Evolutionary conservation across 2,113 vertebrate species (phyloP), one percentile per base, ranked within the genome.

Genomic region (Salminus brasiliensis): DNA sequence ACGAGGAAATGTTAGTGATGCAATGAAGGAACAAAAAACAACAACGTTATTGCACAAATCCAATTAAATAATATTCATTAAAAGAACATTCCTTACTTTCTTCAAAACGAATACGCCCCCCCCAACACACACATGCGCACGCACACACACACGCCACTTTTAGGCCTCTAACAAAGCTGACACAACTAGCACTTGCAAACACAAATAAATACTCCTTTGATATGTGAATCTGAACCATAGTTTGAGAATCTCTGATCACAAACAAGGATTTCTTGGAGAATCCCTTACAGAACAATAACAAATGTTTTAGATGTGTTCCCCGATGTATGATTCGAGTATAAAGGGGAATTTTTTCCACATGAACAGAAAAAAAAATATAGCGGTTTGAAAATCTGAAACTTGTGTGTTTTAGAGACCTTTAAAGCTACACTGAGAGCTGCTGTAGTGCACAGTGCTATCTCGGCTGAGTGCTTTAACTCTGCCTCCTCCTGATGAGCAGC

Each of bases 1-100:
- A 66, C 15, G 63, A 43, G 7, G 23, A 34, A 76, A 67, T 30
- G 60, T 47, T 23, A 45, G 30, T 7, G 47, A 60, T 71, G 39
- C 30, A 66, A 69, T 41, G n/a, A 65, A 65, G 30, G n/a, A 69
- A 41, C 23, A 47, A 66, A 65, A n/a, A n/a, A n/a, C n/a, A n/a
- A n/a, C n/a, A n/a, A n/a, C 72, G 32, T 65, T 29, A 85, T 76
- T 82, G 80, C 69, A 85, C 65, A 68, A 63, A 55, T 55, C 30
- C 55, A 74, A 49, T 73, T 68, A 43, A 69, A 69, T 72, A 74
- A 57, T 27, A 71, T 63, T 63, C 25, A 23, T 23, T 71, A 76
- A 72, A 47, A 65, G 25, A 65, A 25, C 47, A 65, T 27, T 52
- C 62, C 52, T 55, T 55, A 55, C 52, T 55, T 55, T 25, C 23